phyloP scores from a whole-genome alignment of 2,888 invertebrate genomes.

The Neoaliturus tenellus region DNA sequence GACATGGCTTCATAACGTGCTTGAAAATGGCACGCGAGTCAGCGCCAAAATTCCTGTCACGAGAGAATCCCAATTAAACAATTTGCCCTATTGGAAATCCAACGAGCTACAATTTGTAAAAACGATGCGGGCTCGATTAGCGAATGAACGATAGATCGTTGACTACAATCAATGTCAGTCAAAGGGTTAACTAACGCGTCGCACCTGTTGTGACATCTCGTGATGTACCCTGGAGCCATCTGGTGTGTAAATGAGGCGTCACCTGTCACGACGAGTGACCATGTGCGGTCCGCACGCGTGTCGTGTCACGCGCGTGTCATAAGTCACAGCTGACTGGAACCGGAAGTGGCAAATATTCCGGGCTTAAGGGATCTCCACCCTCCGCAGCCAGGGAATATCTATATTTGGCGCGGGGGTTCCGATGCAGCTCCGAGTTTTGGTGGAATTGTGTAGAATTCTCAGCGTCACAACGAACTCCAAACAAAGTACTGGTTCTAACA shows the following conservation, averaged over 20 bases:
- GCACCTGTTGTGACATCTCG: too few species aligned
- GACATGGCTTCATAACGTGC: too few species aligned
- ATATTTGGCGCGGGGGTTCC: slow-evolving; percentile 2
- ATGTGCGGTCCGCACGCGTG: not conserved
- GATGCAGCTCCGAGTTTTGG: not conserved
- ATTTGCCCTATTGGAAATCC: not conserved
- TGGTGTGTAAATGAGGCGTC: not conserved
- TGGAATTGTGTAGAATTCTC: too few species aligned
- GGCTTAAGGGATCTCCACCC: slow-evolving; percentile 42
- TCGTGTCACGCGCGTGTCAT: not conserved
- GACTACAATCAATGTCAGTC: too few species aligned
- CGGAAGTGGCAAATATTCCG: slow-evolving; percentile 45
- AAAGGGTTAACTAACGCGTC: too few species aligned
- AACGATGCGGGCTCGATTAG: not conserved
- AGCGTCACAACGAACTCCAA: too few species aligned
- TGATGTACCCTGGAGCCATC: too few species aligned
- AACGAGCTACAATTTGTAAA: not conserved
- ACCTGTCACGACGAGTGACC: slow-evolving; percentile 6
- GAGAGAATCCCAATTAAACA: not conserved
- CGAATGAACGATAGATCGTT: not conserved
- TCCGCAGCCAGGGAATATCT: slow-evolving; percentile 33
- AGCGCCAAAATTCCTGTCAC: too few species aligned
- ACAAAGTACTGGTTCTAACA: too few species aligned
- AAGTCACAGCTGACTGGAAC: slow-evolving; percentile 11
- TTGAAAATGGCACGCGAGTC: too few species aligned